Conservation (phyloP, 2,797 vertebrate species). For the Neopelma chrysocephalum region DNA sequence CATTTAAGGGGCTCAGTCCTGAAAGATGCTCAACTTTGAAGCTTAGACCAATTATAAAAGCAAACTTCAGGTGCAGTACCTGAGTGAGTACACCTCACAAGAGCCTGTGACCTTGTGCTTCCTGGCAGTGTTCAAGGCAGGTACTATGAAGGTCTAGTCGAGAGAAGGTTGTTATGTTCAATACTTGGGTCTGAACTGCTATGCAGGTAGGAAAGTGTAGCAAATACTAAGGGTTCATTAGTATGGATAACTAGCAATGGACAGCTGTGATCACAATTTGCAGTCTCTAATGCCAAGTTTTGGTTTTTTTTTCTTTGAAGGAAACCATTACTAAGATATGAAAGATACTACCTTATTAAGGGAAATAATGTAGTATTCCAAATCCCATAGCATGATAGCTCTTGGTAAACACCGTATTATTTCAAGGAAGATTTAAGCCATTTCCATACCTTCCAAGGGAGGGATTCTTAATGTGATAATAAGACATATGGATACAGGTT, state of each 20-base stretch:
- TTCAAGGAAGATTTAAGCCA: not conserved
- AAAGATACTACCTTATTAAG: not conserved
- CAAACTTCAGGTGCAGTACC: not conserved
- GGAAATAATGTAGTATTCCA: not conserved
- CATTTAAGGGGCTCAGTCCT: not conserved
- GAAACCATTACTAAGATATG: not conserved
- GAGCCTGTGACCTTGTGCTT: not conserved
- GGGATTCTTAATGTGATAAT: not conserved
- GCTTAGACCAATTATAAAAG: conserved; percentile 10
- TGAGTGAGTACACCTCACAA: not conserved
- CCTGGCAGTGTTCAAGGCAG: not conserved
- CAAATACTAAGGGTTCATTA: not conserved
- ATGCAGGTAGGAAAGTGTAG: not conserved
- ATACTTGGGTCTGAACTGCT: not conserved
- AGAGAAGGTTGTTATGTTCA: not conserved
- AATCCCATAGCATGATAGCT: not conserved
- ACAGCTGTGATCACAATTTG: not conserved
- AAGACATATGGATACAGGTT: not conserved
- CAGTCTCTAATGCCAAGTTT: not conserved
- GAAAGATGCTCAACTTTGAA: conserved; percentile 18
- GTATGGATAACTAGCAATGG: not conserved
- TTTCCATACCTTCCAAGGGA: not conserved
- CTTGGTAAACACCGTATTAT: not conserved
- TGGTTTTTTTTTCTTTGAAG: not conserved
- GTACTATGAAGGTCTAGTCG: not conserved